These are phyloP conservation scores for Cranoglanis bouderius DNA, from an alignment of 2,113 vertebrate genomes.

Conservation along the genomic window DNA sequence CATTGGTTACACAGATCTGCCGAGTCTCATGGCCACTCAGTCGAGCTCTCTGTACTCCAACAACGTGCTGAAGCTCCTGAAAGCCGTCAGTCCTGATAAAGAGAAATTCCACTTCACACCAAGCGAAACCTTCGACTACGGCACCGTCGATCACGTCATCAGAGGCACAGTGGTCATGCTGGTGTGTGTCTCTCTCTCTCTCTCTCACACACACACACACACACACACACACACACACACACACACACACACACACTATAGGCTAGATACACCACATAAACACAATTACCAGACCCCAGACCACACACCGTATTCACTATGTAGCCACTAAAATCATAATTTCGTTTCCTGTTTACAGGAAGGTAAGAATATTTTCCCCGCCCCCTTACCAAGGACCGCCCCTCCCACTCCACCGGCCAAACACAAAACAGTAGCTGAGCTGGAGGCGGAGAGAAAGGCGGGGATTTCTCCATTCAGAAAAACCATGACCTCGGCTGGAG, in stretches of 20 bases:
- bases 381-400: constrained; percentile 68
- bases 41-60: constrained; percentile 95
- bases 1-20: constrained; percentile 91
- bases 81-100: constrained; percentile 90
- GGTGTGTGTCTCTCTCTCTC: constrained; percentile 63
- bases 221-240: neutral
- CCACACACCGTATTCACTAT: neutral
- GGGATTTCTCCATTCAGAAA: constrained; percentile 66
- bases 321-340: neutral
- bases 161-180: constrained; percentile 95
- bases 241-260: neutral
- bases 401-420: constrained; percentile 60
- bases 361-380: constrained; percentile 74
- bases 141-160: constrained; percentile 92
- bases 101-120: constrained; percentile 88
- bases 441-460: constrained; percentile 67
- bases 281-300: neutral
- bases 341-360: constrained; percentile 64
- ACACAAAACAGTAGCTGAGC: constrained; percentile 64
- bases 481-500: constrained; percentile 68
- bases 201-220: neutral
- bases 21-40: constrained; percentile 93
- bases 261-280: neutral
- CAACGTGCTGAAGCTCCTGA: constrained; percentile 91
- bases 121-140: constrained; percentile 90